Base-by-base conservation (phyloP, 2,888 invertebrate genomes). In the Trachelus troglodyta region DNA sequence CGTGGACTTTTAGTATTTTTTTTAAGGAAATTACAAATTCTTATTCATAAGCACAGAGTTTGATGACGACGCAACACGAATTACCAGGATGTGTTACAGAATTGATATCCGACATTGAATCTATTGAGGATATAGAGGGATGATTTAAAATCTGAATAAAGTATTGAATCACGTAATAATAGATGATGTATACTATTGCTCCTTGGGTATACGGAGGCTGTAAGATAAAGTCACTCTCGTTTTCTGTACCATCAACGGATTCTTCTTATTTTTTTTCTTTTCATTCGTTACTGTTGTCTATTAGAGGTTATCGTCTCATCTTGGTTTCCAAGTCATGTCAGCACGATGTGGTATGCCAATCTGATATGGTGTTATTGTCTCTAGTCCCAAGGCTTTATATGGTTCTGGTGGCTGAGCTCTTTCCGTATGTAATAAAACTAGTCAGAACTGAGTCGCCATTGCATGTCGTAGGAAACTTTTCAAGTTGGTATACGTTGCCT, bases 301-400 rank as follows among this genome's bases (percentile, higher is more conserved):
- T 71, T 71, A 71, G 74, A 78, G 81, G 73, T 79, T 85, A 86
- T 87, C 86, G 81, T 80, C 75, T 73, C 82, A 81, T 85, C 86
- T 87, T 80, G 82, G 80, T 83, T 84, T 84, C 84, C 80, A 80
- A 81, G 85, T 83, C 85, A 77, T 85, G 85, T 85, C 86, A 85
- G 83, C 82, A 78, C 79, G 77, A 79, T 80, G 79, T 56, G 82
- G 80, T 82, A 84, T 80, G 82, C 78, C 81, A 76, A 86, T 85
- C 86, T 81, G 88, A 87, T 87, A 86, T 83, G 80, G 79, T 76
- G 77, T 84, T 79, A 87, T 86, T 85, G 85, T 87, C 85, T 85
- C 80, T 79, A 69, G 15, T 79, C 37, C 35, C 37, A 34, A 37
- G 74, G 74, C 74, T 74, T 74, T 74, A 74, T 74, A 74, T 74